Base-by-base conservation (phyloP, 2,113 vertebrate species). In the Willisornis vidua region DNA sequence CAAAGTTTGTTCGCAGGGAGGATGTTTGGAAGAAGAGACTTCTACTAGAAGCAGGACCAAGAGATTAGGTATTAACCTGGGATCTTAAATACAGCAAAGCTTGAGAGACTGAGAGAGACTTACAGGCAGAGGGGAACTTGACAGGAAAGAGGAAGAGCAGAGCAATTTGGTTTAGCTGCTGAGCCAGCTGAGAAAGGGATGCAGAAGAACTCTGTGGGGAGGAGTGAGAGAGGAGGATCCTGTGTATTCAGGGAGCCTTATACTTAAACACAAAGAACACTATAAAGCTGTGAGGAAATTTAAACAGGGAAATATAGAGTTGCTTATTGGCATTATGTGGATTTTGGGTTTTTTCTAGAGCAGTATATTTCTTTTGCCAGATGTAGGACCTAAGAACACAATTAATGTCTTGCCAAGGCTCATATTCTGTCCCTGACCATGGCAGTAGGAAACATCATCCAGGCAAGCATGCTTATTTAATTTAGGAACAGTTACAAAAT, bases 31-130 rank as follows among this genome's bases (percentile, higher is more conserved):
- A 94, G 75, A 85, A 46, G 46, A 91, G 14, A 79, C 28, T 83
- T 92, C 48, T 59, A 80, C 31, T 39, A 66, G 24, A 73, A 92
- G 45, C 45, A 76, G 67, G 71, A 82, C 81, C 85, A 76, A 87
- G 59, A 73, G 62, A 75, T 85, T 76, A 85, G 28, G 22, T 66
- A 70, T 93, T 95, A 94, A 91, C 45, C 19, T 54, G 82, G 37
- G 41, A 79, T 73, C 37, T 87, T 91, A 85, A 91, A 85, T n/a
- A 85, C 49, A 54, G 71, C 49, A 95, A 65, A 85, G 54, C 78
- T 66, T 61, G 43, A 80, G 54, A 76, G 85, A 82, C 61, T 91
- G 86, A 75, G 29, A 79, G 92, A 76, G 88, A 90, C 85, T 68
- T 14, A 26, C 66, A 94, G 58, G 63, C 2, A 7, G 2, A 13